Conservation (phyloP, 2,888 invertebrate genomes). For the Oscheius myriophilus region DNA sequence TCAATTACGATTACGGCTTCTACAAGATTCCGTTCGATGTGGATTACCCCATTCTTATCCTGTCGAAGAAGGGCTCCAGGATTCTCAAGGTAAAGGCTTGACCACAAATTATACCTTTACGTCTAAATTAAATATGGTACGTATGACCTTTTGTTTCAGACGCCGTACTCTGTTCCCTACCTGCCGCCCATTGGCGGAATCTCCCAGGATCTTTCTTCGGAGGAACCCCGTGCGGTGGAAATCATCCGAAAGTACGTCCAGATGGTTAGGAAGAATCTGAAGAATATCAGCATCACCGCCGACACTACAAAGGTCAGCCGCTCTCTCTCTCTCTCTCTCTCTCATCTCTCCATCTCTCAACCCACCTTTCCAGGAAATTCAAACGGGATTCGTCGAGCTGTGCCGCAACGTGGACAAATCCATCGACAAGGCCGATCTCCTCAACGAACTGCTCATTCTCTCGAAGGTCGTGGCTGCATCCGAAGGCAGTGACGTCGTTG, state of each 20-base stretch:
- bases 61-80: conserved; percentile 22
- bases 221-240: not conserved
- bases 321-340: not conserved
- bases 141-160: conserved; percentile 11
- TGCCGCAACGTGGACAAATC: conserved; percentile 6
- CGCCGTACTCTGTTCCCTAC: conserved; percentile 26
- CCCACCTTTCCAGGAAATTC: conserved; percentile 12
- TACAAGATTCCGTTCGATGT: conserved; percentile 29
- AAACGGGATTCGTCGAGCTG: conserved; percentile 20
- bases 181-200: not conserved
- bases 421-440: conserved; percentile 23
- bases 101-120: too few relatives aligned
- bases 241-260: conserved; percentile 24
- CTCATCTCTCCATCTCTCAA: not conserved
- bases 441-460: conserved; percentile 25
- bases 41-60: conserved; percentile 24
- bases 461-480: conserved; percentile 21
- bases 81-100: conserved; percentile 9
- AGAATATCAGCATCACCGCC: conserved; percentile 15
- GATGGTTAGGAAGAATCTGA: conserved; percentile 6
- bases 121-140: too few relatives aligned
- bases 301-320: conserved; percentile 23
- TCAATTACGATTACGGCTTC: conserved; percentile 20
- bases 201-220: not conserved
- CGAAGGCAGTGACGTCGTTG: conserved; percentile 7